Evolutionary conservation across 2,113 vertebrate genomes (phyloP).

Genomic region (Antechinus stuartii): DNA sequence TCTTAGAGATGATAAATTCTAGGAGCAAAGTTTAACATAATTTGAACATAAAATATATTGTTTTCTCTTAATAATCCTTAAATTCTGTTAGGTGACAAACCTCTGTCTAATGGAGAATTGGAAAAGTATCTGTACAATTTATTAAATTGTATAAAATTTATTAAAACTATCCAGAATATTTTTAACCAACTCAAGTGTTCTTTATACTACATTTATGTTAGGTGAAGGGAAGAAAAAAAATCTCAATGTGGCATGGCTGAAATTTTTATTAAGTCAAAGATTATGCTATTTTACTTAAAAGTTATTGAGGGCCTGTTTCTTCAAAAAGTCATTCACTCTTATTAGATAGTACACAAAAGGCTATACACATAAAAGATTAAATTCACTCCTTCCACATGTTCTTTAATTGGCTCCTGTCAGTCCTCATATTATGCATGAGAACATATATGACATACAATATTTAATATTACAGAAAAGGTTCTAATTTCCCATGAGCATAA

Average conservation of each 20-base stretch:
- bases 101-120: not conserved
- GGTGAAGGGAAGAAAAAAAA: constrained; percentile 2
- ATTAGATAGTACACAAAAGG: not conserved
- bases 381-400: constrained; percentile 7
- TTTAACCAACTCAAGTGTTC: not conserved
- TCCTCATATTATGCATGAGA: constrained; percentile 39
- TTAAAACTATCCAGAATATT: not conserved
- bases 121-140: not conserved
- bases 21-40: not conserved
- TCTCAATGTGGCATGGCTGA: not conserved
- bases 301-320: not conserved
- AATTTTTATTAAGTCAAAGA: not conserved
- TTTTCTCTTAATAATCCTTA: constrained; percentile 35
- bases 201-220: not conserved
- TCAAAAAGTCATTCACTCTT: not conserved
- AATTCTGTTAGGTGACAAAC: not conserved
- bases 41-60: constrained; percentile 15
- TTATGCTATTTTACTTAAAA: not conserved
- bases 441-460: not conserved
- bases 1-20: not conserved
- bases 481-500: constrained; percentile 58
- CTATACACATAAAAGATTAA: not conserved
- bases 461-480: constrained; percentile 35
- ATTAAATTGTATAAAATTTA: not conserved
- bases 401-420: constrained; percentile 48